Evolutionary conservation across 2,888 invertebrate species (phyloP).

Genomic region (Aproaerema taeniolella): DNA sequence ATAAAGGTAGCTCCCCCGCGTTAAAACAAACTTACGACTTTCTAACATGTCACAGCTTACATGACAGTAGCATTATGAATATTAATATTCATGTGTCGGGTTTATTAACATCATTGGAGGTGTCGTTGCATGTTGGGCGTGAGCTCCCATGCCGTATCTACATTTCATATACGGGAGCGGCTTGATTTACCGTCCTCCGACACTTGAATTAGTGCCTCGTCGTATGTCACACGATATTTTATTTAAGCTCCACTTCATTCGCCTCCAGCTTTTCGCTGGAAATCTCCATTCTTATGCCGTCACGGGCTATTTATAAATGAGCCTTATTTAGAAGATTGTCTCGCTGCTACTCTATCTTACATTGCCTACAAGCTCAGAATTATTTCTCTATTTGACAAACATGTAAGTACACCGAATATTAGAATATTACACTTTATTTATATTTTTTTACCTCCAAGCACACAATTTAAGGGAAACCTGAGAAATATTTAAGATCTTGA

Average conservation of each 20-base stretch:
- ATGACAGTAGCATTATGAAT: conserved; percentile 40
- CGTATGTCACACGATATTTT: conserved; percentile 67
- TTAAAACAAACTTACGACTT: too few relatives aligned
- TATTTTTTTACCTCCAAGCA: too few relatives aligned
- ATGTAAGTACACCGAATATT: too few relatives aligned
- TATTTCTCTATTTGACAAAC: too few relatives aligned
- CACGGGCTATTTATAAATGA: conserved; percentile 62
- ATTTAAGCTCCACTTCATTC: conserved; percentile 46
- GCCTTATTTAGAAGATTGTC: conserved; percentile 55
- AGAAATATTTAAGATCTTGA: conserved; percentile 45
- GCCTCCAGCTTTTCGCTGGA: conserved; percentile 49
- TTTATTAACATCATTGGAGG: conserved; percentile 49
- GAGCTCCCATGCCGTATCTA: conserved; percentile 57
- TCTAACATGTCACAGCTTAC: conserved; percentile 22
- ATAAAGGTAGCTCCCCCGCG: too few relatives aligned
- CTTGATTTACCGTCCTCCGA: conserved; percentile 62
- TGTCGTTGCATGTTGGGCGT: conserved; percentile 54
- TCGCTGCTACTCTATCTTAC: too few relatives aligned
- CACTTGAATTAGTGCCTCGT: conserved; percentile 67
- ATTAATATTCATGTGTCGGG: conserved; percentile 54
- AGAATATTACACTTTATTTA: too few relatives aligned
- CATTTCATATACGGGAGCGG: conserved; percentile 60
- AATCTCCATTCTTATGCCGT: conserved; percentile 55
- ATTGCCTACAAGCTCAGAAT: neutral
- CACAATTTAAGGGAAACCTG: conserved; percentile 38